A percentile compares a stretch with the other conserved stretches of the same genome.
Evolutionary conservation across 1,140 invertebrate species (phyloP).

Genomic region (Drosophila nigrodunni): DNA sequence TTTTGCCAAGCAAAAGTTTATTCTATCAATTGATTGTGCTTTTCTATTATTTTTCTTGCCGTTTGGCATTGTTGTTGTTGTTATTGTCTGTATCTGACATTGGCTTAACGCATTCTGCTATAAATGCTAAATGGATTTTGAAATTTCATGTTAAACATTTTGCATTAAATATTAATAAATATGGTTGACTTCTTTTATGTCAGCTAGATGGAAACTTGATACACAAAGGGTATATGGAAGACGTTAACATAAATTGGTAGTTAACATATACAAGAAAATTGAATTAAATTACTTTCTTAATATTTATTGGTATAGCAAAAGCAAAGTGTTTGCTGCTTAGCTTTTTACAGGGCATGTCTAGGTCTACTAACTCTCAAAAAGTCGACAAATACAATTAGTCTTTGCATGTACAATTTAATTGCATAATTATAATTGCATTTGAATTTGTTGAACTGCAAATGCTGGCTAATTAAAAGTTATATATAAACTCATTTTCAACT

Average conservation of each 20-base stretch:
- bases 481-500: constrained; percentile 29
- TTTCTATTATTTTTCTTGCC: constrained; percentile 19
- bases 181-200: constrained; percentile 5
- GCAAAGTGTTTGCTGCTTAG: not conserved
- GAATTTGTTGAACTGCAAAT: constrained; percentile 22
- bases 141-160: constrained; percentile 35
- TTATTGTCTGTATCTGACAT: constrained; percentile 2
- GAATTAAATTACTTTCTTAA: too few species aligned
- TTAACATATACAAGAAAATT: too few species aligned
- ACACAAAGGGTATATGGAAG: not conserved
- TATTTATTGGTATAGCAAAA: too few species aligned
- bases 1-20: constrained; percentile 34
- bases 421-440: constrained; percentile 43
- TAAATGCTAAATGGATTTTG: constrained; percentile 24
- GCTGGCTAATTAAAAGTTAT: constrained; percentile 37
- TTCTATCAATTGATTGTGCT: constrained; percentile 35
- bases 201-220: not conserved
- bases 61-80: not conserved
- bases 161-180: constrained; percentile 35
- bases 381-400: not conserved
- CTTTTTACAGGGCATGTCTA: constrained; percentile 2
- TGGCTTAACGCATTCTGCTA: not conserved
- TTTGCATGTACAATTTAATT: constrained; percentile 21
- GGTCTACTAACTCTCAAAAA: not conserved
- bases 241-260: not conserved